These are phyloP conservation scores for Podotricha telesiphe DNA, from an alignment of 2,888 invertebrate species.

Conservation along the genomic window DNA sequence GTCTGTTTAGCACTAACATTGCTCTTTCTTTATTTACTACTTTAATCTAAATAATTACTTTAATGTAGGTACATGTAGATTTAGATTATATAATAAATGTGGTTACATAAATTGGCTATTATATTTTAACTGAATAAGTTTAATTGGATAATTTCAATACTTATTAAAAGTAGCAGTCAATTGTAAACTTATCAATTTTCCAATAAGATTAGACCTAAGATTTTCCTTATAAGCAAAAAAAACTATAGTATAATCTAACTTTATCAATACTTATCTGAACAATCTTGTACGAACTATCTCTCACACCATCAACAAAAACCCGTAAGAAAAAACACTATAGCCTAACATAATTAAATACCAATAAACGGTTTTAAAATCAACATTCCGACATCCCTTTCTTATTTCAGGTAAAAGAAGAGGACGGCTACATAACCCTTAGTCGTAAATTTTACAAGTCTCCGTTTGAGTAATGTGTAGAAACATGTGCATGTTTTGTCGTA, in stretches of 20 bases:
- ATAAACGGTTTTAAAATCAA: conserved; percentile 75
- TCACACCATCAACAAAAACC: conserved; percentile 42
- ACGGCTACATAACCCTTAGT: conserved; percentile 63
- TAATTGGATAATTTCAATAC: no score
- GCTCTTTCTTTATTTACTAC: no score
- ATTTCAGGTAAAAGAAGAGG: conserved; percentile 50
- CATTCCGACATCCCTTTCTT: conserved; percentile 56
- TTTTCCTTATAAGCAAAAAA: conserved; percentile 3
- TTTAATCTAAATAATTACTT: no score
- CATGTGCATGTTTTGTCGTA: conserved; percentile 74
- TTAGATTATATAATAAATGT: no score
- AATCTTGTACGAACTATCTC: conserved; percentile 30
- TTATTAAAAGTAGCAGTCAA: no score
- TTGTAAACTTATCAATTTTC: background rate
- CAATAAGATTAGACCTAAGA: background rate
- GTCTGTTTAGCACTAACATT: no score
- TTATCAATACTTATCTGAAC: conserved; percentile 14
- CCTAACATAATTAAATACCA: conserved; percentile 71
- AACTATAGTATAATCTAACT: background rate
- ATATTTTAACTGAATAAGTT: no score
- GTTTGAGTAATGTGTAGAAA: conserved; percentile 67
- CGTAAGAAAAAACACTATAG: conserved; percentile 46
- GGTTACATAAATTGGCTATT: no score
- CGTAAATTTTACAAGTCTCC: conserved; percentile 71
- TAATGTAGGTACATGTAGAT: no score